phyloP scores from a whole-genome alignment of 2,888 invertebrate genomes.

The Blastobasis lacticolella region DNA sequence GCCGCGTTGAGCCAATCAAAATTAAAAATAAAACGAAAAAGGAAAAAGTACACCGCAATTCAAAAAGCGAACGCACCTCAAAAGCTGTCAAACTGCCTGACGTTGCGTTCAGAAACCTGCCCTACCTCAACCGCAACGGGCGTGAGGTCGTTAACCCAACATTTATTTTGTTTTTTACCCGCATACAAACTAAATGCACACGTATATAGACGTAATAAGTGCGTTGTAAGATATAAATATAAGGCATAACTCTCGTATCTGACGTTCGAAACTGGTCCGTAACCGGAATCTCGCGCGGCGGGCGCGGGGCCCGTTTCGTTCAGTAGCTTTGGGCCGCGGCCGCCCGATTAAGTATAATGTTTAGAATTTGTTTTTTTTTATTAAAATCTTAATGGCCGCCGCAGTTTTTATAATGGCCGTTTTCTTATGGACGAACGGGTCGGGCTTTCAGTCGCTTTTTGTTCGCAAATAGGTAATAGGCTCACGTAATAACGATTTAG shows the following conservation, averaged over 20 bases:
- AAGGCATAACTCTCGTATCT: constrained; percentile 52
- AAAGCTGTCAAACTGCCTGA: constrained; percentile 69
- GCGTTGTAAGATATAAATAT: constrained; percentile 34
- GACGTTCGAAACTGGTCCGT: constrained; percentile 52
- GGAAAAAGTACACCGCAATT: constrained; percentile 44
- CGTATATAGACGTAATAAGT: constrained; percentile 27
- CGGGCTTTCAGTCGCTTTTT: too few relatives aligned
- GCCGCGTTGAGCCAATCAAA: constrained; percentile 48
- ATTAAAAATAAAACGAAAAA: constrained; percentile 35
- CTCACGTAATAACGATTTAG: too few relatives aligned
- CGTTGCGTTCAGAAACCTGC: constrained; percentile 39
- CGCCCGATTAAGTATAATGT: constrained; percentile 23
- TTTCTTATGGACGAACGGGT: too few relatives aligned
- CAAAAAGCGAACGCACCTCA: constrained; percentile 66
- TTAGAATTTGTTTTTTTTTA: constrained; percentile 27
- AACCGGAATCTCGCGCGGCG: constrained; percentile 41
- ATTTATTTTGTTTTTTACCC: constrained; percentile 69
- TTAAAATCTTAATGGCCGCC: constrained; percentile 20
- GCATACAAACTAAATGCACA: constrained; percentile 59
- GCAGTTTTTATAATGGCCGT: background rate
- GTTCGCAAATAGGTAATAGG: too few relatives aligned
- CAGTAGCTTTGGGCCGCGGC: constrained; percentile 38
- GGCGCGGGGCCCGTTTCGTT: constrained; percentile 12
- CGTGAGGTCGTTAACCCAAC: constrained; percentile 56
- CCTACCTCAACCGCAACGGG: constrained; percentile 55